phyloP scores from a whole-genome alignment of 2,113 vertebrate species.

The Mobula birostris region DNA sequence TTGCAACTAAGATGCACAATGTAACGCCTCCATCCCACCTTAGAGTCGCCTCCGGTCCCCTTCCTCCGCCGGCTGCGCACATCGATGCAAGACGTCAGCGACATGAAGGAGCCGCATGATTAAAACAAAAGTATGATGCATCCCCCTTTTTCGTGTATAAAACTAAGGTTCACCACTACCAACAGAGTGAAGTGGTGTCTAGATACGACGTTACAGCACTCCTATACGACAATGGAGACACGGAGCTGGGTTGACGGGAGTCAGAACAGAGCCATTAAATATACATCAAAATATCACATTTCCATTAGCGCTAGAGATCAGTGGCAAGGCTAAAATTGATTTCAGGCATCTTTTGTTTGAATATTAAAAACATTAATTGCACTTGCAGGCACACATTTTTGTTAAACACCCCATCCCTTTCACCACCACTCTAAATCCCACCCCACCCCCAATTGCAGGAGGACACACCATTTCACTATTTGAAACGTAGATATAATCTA shows the following conservation, averaged over 20 bases:
- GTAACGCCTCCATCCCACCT: constrained; percentile 19
- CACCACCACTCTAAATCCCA: neutral
- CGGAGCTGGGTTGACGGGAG: neutral
- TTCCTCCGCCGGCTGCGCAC: neutral
- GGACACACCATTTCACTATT: neutral
- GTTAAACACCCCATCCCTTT: neutral
- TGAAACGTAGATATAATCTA: neutral
- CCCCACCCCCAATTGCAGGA: neutral
- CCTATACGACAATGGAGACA: neutral
- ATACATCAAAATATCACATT: constrained; percentile 32
- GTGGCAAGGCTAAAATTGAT: constrained; percentile 17
- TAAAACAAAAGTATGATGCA: constrained; percentile 4
- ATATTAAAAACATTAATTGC: neutral
- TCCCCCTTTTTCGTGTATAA: neutral
- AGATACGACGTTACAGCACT: neutral
- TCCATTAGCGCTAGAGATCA: neutral
- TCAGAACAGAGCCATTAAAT: constrained; percentile 18
- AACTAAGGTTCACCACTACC: neutral
- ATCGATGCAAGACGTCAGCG: constrained; percentile 12
- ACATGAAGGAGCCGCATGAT: constrained; percentile 14
- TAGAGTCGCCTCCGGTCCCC: neutral
- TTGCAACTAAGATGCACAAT: neutral
- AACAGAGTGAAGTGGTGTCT: neutral
- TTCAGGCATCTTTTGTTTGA: neutral
- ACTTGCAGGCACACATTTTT: neutral